A percentile compares a stretch with the other conserved stretches of the same genome.
phyloP scores from a whole-genome alignment of 2,113 vertebrate species.

The Barbus barbus region DNA sequence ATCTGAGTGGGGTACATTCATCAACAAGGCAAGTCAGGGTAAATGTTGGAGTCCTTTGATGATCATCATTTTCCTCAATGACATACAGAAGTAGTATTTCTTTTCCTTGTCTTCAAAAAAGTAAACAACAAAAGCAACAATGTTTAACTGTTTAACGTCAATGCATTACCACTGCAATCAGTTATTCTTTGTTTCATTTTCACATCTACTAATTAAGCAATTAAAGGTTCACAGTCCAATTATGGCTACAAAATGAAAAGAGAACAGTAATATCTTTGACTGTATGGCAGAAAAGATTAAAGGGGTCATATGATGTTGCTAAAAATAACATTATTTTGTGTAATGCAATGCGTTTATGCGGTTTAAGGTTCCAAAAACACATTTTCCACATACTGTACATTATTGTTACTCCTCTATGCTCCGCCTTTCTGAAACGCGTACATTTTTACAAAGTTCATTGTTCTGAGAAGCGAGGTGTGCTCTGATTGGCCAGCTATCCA shows the following conservation, averaged over 20 bases:
- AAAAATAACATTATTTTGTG: too few relatives aligned
- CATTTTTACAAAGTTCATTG: too few relatives aligned
- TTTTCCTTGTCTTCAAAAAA: not conserved
- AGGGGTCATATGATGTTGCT: too few relatives aligned
- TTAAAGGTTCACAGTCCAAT: not conserved
- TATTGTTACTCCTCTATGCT: too few relatives aligned
- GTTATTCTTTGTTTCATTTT: not conserved
- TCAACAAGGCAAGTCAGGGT: not conserved
- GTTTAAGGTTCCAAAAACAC: too few relatives aligned
- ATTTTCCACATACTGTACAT: too few relatives aligned
- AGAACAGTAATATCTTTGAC: not conserved
- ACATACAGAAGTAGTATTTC: not conserved
- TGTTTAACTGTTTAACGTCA: not conserved
- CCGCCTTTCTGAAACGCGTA: too few relatives aligned
- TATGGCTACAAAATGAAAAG: not conserved
- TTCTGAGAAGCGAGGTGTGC: too few relatives aligned
- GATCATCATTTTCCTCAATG: not conserved
- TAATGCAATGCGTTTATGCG: too few relatives aligned
- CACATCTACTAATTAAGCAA: not conserved
- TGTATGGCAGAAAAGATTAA: not conserved
- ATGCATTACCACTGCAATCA: not conserved
- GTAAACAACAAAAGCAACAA: not conserved
- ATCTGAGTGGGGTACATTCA: conserved; percentile 14
- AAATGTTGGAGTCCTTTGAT: not conserved
- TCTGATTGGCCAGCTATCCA: too few relatives aligned